Evolutionary conservation across 2,113 vertebrate genomes (phyloP).

Genomic region (Takifugu flavidus): DNA sequence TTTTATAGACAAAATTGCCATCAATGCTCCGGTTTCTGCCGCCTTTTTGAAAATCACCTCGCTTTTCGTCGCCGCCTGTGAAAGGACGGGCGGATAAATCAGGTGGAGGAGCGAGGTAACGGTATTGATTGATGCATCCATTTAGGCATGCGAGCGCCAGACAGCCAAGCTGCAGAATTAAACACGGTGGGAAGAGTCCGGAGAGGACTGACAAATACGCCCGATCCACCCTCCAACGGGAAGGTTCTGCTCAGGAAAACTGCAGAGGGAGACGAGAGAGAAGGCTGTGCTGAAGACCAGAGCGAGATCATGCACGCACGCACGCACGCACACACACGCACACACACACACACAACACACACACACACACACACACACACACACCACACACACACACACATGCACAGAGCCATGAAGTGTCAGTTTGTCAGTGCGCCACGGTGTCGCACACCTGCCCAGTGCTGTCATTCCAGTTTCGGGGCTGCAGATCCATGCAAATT

Average conservation of each 20-base stretch:
- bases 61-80: too few species aligned
- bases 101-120: too few species aligned
- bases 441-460: conserved; percentile 53
- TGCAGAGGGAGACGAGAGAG: conserved; percentile 26
- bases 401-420: conserved; percentile 41
- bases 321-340: background rate
- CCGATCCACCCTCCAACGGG: too few species aligned
- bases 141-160: conserved; percentile 10
- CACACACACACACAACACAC: conserved; percentile 19
- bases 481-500: conserved; percentile 51
- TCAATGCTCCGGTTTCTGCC: background rate
- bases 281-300: conserved; percentile 29
- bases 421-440: conserved; percentile 41
- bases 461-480: conserved; percentile 37
- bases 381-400: conserved; percentile 25
- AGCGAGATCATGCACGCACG: background rate
- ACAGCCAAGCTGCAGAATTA: conserved; percentile 13
- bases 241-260: conserved; percentile 14
- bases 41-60: too few species aligned
- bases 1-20: conserved; percentile 4
- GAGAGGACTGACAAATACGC: background rate
- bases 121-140: too few species aligned
- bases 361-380: conserved; percentile 19
- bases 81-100: too few species aligned
- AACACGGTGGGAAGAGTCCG: background rate